phyloP scores from a whole-genome alignment of 2,888 invertebrate genomes.

The Hirtodrosophila duncani region DNA sequence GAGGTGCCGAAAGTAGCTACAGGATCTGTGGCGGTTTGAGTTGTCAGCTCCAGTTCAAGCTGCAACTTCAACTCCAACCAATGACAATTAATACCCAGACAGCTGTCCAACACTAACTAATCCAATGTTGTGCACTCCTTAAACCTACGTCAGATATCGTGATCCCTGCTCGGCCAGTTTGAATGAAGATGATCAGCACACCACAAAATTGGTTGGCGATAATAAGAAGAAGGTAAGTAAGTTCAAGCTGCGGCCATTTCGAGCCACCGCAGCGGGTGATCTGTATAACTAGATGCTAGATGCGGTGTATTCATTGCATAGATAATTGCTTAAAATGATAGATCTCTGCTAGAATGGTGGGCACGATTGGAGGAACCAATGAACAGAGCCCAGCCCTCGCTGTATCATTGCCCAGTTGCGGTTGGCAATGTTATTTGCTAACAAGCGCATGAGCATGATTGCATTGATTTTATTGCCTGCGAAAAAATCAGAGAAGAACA shows the following conservation, averaged over 20 bases:
- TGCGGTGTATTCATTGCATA: constrained; percentile 17
- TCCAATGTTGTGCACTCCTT: constrained; percentile 26
- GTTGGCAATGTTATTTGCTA: constrained; percentile 24
- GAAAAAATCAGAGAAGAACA: too few species aligned
- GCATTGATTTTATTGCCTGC: constrained; percentile 9
- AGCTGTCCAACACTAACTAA: constrained; percentile 47
- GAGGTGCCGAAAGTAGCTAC: too few species aligned
- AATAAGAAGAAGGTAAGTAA: constrained; percentile 87
- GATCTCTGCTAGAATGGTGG: constrained; percentile 8
- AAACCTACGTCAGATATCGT: constrained; percentile 80
- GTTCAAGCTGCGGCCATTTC: neutral
- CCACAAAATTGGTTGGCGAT: constrained; percentile 92
- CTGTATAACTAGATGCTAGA: constrained; percentile 24
- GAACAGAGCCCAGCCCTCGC: constrained; percentile 17
- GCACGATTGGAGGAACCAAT: constrained; percentile 5
- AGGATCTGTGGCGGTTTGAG: neutral
- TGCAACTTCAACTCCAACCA: too few species aligned
- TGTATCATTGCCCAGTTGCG: constrained; percentile 9
- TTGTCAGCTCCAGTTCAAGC: constrained; percentile 23
- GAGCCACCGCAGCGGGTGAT: neutral
- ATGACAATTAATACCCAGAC: constrained; percentile 21
- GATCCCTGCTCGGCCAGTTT: constrained; percentile 94
- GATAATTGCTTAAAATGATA: constrained; percentile 26
- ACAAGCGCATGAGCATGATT: constrained; percentile 1
- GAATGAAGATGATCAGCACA: constrained; percentile 93